Base-by-base conservation (phyloP, 1,140 invertebrate species). In the Mesaphorura yosii region DNA sequence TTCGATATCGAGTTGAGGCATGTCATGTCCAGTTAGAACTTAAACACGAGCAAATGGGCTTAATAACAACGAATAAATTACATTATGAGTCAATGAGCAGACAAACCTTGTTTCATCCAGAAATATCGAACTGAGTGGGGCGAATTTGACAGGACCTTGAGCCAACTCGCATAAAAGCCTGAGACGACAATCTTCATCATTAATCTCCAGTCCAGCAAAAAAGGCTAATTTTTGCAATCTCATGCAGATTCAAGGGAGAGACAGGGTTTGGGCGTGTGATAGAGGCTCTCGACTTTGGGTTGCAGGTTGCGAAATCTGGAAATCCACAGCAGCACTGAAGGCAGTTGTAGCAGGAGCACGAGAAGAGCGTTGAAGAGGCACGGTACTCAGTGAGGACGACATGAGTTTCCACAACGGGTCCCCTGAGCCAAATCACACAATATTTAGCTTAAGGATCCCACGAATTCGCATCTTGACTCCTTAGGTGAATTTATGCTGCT, bases 151-250 rank as follows among this genome's bases (percentile, higher is more conserved):
- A 3, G 62, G 59, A 25, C 66, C 58, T 38, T 48, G 58, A 25
- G 58, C 45, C 20, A 64, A 42, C 55, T 66, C 51, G 50, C 67
- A 53, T 39, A 65, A 23, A 27, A 63, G 20, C 57, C 68, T 49
- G 50, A 59, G 56, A 25, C 60, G 38, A 42, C 66, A 60, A 46
- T 66, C 42, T 49, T 66, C 59, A 27, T 53, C 40, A 46, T 53
- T 27, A 51, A 67, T 47, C 51, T 49, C 42, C 41, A 63, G 26
- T 45, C 53, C 29, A 48, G 66, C 25, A 58, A 65, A 49, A 64
- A 64, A 65, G 58, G 66, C 53, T 34, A 64, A 53, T 59, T 69
- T 66, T 34, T 67, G 47, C 14, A 65, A 60, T 53, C 61, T 48
- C 41, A 52, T 58, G 34, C 17, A 62, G 34, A 44, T 39, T 57